Conservation (phyloP, 2,888 invertebrate species). For the Gryllus longicercus region DNA sequence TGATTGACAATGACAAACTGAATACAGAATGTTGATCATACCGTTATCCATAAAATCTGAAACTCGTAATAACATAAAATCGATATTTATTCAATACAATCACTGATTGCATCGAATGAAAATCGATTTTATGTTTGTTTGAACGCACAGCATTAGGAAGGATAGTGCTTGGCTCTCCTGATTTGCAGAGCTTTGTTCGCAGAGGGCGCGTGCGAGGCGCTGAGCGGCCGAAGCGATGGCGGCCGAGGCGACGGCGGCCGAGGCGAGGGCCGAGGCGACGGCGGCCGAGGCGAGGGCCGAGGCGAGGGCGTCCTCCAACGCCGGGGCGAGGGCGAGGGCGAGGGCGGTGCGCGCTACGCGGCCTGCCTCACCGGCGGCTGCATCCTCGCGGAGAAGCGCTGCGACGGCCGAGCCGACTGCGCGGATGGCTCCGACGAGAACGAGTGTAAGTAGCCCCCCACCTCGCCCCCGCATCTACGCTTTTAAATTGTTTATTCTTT, state of each 20-base stretch:
- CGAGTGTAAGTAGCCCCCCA: conserved; percentile 43
- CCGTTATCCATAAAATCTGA: too few species aligned
- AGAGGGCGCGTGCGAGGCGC: too few species aligned
- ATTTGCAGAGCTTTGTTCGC: too few species aligned
- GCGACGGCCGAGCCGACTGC: conserved; percentile 50
- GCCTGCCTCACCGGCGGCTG: conserved; percentile 48
- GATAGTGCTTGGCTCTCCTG: too few species aligned
- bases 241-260: not conserved
- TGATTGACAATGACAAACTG: too few species aligned
- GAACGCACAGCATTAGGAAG: too few species aligned
- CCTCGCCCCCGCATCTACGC: not conserved
- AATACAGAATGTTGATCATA: too few species aligned
- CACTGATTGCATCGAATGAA: too few species aligned
- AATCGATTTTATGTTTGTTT: too few species aligned
- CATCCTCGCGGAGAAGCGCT: conserved; percentile 45
- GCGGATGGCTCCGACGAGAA: conserved; percentile 47
- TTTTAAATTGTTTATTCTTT: not conserved
- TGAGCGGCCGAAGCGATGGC: not conserved
- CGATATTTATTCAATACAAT: too few species aligned
- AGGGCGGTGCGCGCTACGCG: conserved; percentile 39
- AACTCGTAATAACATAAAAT: too few species aligned
- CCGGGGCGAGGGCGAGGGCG: not conserved
- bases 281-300: not conserved
- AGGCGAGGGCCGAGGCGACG: not conserved
- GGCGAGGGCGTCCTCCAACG: not conserved